Conservation (phyloP, 2,113 vertebrate genomes). For the Xenus cinereus region DNA sequence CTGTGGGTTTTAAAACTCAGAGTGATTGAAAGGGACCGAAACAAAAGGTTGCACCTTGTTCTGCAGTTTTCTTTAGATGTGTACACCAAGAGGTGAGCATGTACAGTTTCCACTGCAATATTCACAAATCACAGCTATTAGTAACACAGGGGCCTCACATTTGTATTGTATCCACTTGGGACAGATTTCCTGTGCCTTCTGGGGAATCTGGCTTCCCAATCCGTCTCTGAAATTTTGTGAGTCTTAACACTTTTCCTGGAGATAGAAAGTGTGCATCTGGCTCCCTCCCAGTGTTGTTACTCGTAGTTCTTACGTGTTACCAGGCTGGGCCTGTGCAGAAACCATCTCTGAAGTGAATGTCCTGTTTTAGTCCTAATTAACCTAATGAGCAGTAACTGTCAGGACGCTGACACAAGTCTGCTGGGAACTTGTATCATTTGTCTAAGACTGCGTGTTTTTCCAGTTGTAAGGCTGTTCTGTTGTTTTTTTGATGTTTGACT, state of each 20-base stretch:
- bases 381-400: background rate
- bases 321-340: background rate
- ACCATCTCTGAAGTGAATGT: background rate
- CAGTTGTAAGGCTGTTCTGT: background rate
- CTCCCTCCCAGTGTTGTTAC: background rate
- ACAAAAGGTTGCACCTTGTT: background rate
- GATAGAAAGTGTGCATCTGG: background rate
- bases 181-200: background rate
- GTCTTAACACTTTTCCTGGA: background rate
- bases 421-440: background rate
- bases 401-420: background rate
- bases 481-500: background rate
- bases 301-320: background rate
- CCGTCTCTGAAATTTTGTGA: background rate
- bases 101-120: background rate
- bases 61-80: background rate
- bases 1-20: background rate
- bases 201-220: background rate
- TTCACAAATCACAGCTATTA: rapidly evolving
- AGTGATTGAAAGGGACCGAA: background rate
- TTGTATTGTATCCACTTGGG: rapidly evolving
- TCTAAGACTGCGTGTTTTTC: background rate
- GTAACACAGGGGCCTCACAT: background rate
- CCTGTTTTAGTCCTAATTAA: background rate
- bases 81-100: rapidly evolving